phyloP scores from a whole-genome alignment of 2,113 vertebrate species.

The Plectropomus leopardus region DNA sequence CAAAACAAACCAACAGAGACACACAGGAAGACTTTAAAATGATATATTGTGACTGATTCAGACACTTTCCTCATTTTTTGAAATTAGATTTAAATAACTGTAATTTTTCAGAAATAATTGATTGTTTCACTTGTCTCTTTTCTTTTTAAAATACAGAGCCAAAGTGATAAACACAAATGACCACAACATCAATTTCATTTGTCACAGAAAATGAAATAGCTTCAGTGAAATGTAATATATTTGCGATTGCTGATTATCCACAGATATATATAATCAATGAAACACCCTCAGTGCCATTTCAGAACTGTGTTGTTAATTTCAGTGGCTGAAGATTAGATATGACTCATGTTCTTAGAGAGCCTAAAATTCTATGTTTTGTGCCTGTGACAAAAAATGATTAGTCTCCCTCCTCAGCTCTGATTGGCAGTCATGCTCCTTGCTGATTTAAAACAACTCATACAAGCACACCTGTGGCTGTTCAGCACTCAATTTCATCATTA shows the following conservation, averaged over 20 bases:
- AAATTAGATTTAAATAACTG: neutral
- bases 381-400: constrained; percentile 6
- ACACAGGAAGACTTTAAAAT: neutral
- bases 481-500: neutral
- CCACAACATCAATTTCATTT: no score
- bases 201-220: no score
- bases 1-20: neutral
- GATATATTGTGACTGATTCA: neutral
- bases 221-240: no score
- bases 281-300: neutral
- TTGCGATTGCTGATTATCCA: neutral
- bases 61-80: neutral
- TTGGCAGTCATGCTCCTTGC: constrained; percentile 1
- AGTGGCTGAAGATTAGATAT: neutral
- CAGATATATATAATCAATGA: neutral
- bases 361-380: neutral
- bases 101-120: neutral
- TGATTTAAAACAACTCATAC: constrained; percentile 25
- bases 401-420: neutral
- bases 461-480: constrained; percentile 33
- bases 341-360: neutral
- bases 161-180: neutral
- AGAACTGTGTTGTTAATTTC: neutral
- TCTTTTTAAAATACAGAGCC: no score
- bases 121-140: neutral